Evolutionary conservation across 2,113 vertebrate genomes (phyloP), one percentile per base, ranked within the genome.

Genomic region (Odocoileus virginianus): DNA sequence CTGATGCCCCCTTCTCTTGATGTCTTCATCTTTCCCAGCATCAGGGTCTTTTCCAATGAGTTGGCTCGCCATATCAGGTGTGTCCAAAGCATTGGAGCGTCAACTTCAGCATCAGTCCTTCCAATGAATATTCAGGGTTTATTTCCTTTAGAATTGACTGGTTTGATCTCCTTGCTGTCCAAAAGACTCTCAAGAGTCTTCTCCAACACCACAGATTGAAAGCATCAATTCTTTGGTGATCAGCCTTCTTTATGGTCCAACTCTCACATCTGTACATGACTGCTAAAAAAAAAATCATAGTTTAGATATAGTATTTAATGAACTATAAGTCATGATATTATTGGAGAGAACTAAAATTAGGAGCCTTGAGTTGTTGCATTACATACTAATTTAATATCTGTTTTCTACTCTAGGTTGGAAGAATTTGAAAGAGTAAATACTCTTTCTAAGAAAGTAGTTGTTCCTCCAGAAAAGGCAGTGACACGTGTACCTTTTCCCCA

Each of bases 331-430:
- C 47, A 36, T 82, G 50, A 25, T 57, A 61, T 91, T 74, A 58
- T 76, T 83, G 60, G 6, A 91, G 88, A 52, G 8, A 93, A 83
- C 27, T 89, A 86, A 89, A 90, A 88, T 58, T 47, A n/a, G 40
- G 21, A 47, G 30, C 25, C 30, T 92, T 64, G 43, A 81, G 12
- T 54, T 81, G n/a, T 74, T 81, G 52, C 33, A 43, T 74, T 91
- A 17, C 86, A 52, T 91, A 83, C 71, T 97, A 98, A 96, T 27
- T 83, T 91, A 93, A 78, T 89, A 50, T 97, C 21, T 98, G 11
- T 97, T 97, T 96, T 97, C 98, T 97, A 85, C 79, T 98, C 78
- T 95, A 99, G 98, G 93, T 98, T 96, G 97, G 95, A 98, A 97
- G 96, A 97, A 84, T 98, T 97, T 95, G 92, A 97, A 85, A 97